Base-by-base conservation (phyloP, 2,113 vertebrate species). In the Circaetus cinerascens region DNA sequence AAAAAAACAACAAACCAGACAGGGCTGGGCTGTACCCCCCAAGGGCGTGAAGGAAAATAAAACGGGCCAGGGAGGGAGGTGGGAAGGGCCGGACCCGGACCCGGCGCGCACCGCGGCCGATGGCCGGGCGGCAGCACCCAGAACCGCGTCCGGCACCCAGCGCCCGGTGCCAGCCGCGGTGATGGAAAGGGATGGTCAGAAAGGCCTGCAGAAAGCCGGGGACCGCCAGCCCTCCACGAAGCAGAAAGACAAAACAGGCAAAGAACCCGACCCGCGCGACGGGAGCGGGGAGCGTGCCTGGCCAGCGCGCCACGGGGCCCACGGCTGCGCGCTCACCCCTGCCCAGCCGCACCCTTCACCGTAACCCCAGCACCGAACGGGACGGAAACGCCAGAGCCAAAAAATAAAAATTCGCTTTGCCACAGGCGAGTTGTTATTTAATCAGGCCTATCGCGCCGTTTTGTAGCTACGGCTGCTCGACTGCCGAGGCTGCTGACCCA, bases 101-200 rank as follows among this genome's bases (percentile, higher is more conserved):
- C 13, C 4, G 2, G 82, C 9, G 4, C 22, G 19, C 13, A 18
- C 3, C 3, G 2, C 0, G n/a, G 66, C 51, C 1, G 8, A 40
- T 4, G 59, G 57, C 36, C 0, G 0, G 22, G 48, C 2, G 4
- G 66, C 68, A 84, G 68, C 9, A 6, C 56, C 34, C 41, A 66
- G 83, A 18, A 34, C 23, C 2, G 3, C 2, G 2, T 18, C 64
- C 3, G 0, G 29, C 20, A 15, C 34, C 53, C 46, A 30, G 3
- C 2, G 27, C 63, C 62, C 1, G 0, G 29, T 0, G 0, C 60
- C 43, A 73, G 63, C 63, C 34, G 43, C 0, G 0, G 19, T 7
- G 60, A 62, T 32, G 36, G 66, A 71, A 59, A 60, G 40, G 50
- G 41, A 26, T 1, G 9, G 36, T 12, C n/a, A 32, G 67, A 59